Evolutionary conservation across 2,797 vertebrate genomes (phyloP).

Genomic region (Psittacula echo): DNA sequence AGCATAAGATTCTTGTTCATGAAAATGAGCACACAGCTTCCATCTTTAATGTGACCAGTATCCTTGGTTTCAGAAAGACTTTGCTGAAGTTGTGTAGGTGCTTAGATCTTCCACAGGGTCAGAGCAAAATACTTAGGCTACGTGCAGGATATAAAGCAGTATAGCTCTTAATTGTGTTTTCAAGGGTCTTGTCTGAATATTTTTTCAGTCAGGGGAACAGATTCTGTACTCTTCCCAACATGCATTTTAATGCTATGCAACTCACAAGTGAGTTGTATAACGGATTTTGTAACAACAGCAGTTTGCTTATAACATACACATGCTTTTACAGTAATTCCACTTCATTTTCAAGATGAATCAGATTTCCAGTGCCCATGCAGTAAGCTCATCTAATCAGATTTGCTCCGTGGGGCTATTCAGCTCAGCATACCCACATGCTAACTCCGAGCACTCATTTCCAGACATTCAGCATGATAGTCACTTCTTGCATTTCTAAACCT

Average conservation of each 20-base stretch:
- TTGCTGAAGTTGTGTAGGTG: not conserved
- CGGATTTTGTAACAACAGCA: not conserved
- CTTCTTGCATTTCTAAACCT: not conserved
- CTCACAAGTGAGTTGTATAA: not conserved
- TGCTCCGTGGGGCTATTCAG: not conserved
- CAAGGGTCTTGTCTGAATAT: not conserved
- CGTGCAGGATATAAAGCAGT: not conserved
- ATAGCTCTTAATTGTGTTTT: not conserved
- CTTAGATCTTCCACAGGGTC: not conserved
- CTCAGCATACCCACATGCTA: not conserved
- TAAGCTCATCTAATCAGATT: not conserved
- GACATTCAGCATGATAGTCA: not conserved
- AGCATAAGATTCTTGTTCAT: not conserved
- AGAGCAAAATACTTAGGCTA: not conserved
- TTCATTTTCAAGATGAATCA: not conserved
- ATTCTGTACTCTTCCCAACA: not conserved
- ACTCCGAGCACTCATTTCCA: not conserved
- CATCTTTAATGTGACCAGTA: not conserved
- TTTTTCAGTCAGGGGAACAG: not conserved
- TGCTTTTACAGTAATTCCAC: not conserved
- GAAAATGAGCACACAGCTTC: not conserved
- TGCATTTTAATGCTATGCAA: not conserved
- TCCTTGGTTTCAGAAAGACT: not conserved
- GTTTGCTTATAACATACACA: not conserved
- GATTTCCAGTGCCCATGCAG: not conserved